phyloP scores from a whole-genome alignment of 23 tunicate species.

The Botrylloides violaceus region DNA sequence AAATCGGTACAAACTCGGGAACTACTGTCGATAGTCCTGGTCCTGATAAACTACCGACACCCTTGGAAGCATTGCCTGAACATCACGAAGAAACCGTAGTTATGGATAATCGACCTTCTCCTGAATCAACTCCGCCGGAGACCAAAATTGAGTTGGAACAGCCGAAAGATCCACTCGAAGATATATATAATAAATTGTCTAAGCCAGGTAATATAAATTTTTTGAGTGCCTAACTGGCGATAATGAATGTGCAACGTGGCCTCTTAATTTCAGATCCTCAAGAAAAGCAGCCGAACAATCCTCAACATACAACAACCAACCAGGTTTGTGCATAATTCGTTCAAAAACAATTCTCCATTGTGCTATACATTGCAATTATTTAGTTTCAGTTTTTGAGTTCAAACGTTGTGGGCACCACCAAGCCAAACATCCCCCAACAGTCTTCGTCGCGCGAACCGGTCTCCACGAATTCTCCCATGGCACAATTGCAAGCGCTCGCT shows the following conservation, averaged over 20 bases:
- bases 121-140: neutral
- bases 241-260: no score
- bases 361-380: no score
- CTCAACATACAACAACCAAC: neutral
- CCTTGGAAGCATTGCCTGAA: neutral
- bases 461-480: conserved; percentile 12
- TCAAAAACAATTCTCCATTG: no score
- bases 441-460: neutral
- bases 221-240: neutral
- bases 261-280: neutral
- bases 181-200: neutral
- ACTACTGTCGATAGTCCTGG: neutral
- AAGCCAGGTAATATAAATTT: neutral
- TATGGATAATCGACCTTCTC: neutral
- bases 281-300: neutral
- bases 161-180: neutral
- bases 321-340: no score
- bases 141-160: neutral
- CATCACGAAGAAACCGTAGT: neutral
- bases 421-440: neutral
- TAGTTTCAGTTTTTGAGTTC: neutral
- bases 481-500: conserved; percentile 30
- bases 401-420: neutral
- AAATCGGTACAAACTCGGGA: no score
- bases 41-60: neutral